Evolutionary conservation across 2,888 invertebrate species (phyloP).

Genomic region (Scaptomyza reducta): DNA sequence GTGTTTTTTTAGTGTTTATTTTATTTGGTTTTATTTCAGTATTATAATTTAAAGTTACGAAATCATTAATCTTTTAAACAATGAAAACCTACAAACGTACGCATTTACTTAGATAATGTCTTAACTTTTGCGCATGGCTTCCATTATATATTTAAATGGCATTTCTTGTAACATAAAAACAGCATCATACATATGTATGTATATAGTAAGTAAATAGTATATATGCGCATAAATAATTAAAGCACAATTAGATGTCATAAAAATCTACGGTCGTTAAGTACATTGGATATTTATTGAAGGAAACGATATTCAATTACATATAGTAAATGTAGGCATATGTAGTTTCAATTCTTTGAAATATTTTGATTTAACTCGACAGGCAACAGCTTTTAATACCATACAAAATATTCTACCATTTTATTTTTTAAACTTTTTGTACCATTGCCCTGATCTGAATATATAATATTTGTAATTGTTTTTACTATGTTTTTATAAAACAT

Average conservation of each 20-base stretch:
- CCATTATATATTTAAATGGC: conserved; percentile 23
- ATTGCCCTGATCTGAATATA: conserved; percentile 46
- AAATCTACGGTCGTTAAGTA: conserved; percentile 65
- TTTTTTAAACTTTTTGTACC: conserved; percentile 63
- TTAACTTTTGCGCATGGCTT: conserved; percentile 47
- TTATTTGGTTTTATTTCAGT: conserved; percentile 36
- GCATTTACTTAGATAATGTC: conserved; percentile 67
- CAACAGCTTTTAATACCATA: conserved; percentile 63
- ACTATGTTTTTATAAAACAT: conserved; percentile 18
- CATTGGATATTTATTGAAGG: conserved; percentile 28
- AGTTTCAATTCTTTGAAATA: conserved; percentile 6
- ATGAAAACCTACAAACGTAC: conserved; percentile 35
- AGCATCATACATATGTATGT: conserved; percentile 18
- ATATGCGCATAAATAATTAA: conserved; percentile 44
- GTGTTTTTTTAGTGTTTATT: conserved; percentile 43
- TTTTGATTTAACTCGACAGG: conserved; percentile 13
- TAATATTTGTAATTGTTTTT: conserved; percentile 23
- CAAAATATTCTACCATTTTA: conserved; percentile 54
- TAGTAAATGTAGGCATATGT: conserved; percentile 19
- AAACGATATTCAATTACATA: conserved; percentile 17
- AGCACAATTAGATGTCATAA: conserved; percentile 76
- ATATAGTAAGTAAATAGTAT: conserved; percentile 22
- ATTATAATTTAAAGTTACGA: conserved; percentile 40
- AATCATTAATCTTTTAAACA: conserved; percentile 50
- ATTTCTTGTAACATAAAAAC: conserved; percentile 41